phyloP scores from a whole-genome alignment of 37 sponge, comb jelly and placozoan species.

The Dysidea cf. avara region DNA sequence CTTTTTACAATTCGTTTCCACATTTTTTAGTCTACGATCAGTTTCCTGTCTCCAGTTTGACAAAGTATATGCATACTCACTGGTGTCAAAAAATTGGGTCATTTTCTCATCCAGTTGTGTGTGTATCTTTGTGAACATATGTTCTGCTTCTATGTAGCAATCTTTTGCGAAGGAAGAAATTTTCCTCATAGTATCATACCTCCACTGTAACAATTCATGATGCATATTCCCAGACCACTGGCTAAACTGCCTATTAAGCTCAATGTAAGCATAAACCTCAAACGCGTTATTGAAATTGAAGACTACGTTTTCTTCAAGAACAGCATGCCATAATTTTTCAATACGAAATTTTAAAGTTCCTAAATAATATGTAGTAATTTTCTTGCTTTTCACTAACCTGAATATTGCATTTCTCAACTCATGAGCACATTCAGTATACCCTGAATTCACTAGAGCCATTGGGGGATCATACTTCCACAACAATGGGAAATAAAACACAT shows the following conservation, averaged over 20 bases:
- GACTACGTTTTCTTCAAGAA: slow-evolving; percentile 40
- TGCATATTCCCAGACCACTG: slow-evolving; percentile 19
- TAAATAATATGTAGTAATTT: no score
- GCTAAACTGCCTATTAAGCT: slow-evolving; percentile 6
- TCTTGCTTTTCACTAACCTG: not conserved
- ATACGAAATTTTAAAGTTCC: not conserved
- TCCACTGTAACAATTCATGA: slow-evolving; percentile 1
- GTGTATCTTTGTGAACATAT: not conserved
- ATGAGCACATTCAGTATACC: slow-evolving; percentile 20
- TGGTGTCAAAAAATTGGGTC: slow-evolving; percentile 16
- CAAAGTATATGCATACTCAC: not conserved
- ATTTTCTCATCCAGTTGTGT: not conserved
- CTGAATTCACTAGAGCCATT: slow-evolving; percentile 30
- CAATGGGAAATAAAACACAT: slow-evolving; percentile 37
- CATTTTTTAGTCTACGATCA: not conserved
- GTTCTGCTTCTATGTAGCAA: not conserved
- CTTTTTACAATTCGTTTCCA: not conserved
- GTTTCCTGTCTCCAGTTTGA: not conserved
- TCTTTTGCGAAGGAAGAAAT: not conserved
- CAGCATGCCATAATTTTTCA: slow-evolving; percentile 22
- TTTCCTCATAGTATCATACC: not conserved
- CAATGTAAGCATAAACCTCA: slow-evolving; percentile 6
- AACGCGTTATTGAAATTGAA: slow-evolving; percentile 38
- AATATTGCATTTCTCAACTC: not conserved
- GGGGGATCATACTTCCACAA: slow-evolving; percentile 42